These are phyloP conservation scores for Osmerus mordax DNA, from an alignment of 2,113 vertebrate species.

Conservation along the genomic window DNA sequence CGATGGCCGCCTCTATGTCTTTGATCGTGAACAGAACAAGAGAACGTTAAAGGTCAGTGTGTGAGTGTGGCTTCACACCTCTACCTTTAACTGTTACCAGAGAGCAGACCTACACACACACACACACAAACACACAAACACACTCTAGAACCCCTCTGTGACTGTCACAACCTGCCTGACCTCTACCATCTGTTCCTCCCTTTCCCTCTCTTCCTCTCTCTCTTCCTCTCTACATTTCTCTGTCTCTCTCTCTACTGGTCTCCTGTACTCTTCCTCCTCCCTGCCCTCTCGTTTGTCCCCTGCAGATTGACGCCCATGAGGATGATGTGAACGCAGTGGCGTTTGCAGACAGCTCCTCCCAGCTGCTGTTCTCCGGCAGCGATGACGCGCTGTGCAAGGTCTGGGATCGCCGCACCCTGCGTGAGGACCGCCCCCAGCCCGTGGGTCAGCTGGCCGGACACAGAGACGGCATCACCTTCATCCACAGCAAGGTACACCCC, in stretches of 20 bases:
- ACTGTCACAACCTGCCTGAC: slow-evolving; percentile 32
- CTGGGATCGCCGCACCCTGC: slow-evolving; percentile 88
- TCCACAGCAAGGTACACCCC: slow-evolving; percentile 71
- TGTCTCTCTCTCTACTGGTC: slow-evolving; percentile 1
- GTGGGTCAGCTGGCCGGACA: slow-evolving; percentile 89
- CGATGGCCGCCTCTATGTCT: slow-evolving; percentile 88
- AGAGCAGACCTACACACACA: neutral
- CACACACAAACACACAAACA: slow-evolving; percentile 17
- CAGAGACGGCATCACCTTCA: slow-evolving; percentile 90
- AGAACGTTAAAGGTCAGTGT: slow-evolving; percentile 83
- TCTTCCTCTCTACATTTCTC: neutral
- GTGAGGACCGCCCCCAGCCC: slow-evolving; percentile 85
- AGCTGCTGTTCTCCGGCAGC: slow-evolving; percentile 88
- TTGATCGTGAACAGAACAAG: slow-evolving; percentile 86
- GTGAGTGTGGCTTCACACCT: slow-evolving; percentile 11
- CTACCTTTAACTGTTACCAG: slow-evolving; percentile 6
- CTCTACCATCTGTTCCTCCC: slow-evolving; percentile 49
- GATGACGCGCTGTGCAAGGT: slow-evolving; percentile 91
- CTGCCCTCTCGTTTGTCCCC: neutral
- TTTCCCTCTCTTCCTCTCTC: slow-evolving; percentile 6
- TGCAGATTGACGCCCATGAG: slow-evolving; percentile 86
- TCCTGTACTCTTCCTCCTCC: neutral
- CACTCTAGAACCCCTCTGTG: slow-evolving; percentile 11
- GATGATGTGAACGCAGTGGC: slow-evolving; percentile 90
- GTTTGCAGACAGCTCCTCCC: slow-evolving; percentile 86